Evolutionary conservation across 2,797 vertebrate genomes (phyloP).

Genomic region (Sylvilagus floridanus): DNA sequence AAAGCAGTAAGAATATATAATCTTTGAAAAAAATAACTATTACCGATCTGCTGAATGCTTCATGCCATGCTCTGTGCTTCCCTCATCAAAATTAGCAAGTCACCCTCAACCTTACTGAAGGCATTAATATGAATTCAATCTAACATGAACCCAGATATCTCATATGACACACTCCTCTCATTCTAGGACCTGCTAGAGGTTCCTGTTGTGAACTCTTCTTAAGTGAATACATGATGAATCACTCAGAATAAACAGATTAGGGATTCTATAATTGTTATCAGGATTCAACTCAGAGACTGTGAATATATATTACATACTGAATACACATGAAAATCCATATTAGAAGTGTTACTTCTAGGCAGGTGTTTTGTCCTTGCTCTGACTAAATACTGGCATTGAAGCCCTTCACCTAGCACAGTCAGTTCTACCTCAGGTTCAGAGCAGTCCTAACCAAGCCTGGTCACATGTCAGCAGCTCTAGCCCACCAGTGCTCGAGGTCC

Average conservation of each 20-base stretch:
- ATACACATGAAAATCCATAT: not conserved
- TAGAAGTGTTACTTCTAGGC: not conserved
- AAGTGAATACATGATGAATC: not conserved
- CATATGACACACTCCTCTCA: not conserved
- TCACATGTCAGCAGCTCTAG: not conserved
- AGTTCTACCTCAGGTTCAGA: not conserved
- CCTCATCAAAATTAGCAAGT: not conserved
- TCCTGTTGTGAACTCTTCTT: not conserved
- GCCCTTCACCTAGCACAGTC: not conserved
- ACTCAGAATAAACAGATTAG: not conserved
- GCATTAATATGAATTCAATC: not conserved
- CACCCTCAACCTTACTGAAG: not conserved
- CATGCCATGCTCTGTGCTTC: not conserved
- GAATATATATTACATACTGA: not conserved
- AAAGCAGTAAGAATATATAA: slow-evolving; percentile 3
- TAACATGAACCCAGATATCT: not conserved
- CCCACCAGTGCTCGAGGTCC: not conserved
- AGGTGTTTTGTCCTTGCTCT: not conserved
- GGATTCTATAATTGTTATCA: not conserved
- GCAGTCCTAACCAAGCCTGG: not conserved
- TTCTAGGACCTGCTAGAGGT: not conserved
- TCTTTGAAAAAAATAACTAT: not conserved
- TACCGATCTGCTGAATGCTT: not conserved
- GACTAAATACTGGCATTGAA: not conserved
- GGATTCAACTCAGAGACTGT: not conserved